Base-by-base conservation (phyloP, 23 tunicate species). In the Aplidium turbinatum region DNA sequence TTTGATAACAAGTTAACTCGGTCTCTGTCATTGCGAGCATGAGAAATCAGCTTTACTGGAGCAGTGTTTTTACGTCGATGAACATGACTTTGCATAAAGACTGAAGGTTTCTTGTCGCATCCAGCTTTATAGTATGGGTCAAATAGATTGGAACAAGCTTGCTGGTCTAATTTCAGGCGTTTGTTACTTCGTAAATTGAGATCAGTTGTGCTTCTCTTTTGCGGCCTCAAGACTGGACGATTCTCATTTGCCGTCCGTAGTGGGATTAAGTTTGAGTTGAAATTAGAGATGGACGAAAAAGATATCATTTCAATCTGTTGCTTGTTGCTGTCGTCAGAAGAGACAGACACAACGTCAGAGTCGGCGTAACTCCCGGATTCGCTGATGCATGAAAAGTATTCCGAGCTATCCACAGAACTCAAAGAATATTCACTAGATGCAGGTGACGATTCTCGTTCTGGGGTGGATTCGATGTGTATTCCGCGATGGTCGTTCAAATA, bases 361-460 rank as follows among this genome's bases (percentile, higher is more conserved):
- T 81, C 87, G 22, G 57, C 42, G 73, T 33, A 50, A 47, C 87
- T 81, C 28, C 69, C 58, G 0, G 60, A 56, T 45, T 70, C 77
- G 33, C 77, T 70, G 79, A 35, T 28, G 69, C 87, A 81, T 35
- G 87, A 72, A 34, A 81, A 81, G 62, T 81, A 81, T 46, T 81
- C 87, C 33, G 87, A 81, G 28, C 87, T 81, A 18, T 76, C 79
- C 22, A 11, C 73, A 29, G 87, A 81, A 38, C 87, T 72, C 6
- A 81, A 69, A 21, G 87, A 81, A 20, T 58, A 61, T 19, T 81
- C 87, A 48, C 87, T 81, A 53, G 78, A 71, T 6, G 77, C 72
- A 21, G 87, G 87, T 1, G 87, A 81, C 19, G 76, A 70, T 47
- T 26, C 76, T 6, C 76, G 72, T 4, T 65, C 27, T 9, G 35